A percentile compares a stretch with the other conserved stretches of the same genome.
These are phyloP conservation scores for Oligia latruncula DNA, from an alignment of 2,888 invertebrate species.

Conservation along the genomic window DNA sequence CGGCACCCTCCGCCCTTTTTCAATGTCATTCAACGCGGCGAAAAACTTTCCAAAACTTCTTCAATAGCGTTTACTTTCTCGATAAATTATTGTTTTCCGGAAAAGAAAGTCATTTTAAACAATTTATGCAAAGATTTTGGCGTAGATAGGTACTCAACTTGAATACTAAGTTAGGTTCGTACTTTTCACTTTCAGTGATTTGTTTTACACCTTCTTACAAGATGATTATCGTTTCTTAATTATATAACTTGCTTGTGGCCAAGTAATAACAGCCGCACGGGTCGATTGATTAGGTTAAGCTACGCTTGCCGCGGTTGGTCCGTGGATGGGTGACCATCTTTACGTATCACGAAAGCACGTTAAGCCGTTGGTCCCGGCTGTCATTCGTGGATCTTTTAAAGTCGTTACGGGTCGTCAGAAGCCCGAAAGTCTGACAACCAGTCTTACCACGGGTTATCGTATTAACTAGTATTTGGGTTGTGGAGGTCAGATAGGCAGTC, in stretches of 20 bases:
- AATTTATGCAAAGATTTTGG: constrained; percentile 37
- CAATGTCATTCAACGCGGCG: constrained; percentile 73
- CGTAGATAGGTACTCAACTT: constrained; percentile 7
- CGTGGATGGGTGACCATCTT: no score
- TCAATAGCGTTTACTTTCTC: constrained; percentile 50
- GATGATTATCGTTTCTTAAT: constrained; percentile 4
- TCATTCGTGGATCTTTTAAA: no score
- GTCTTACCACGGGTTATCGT: no score
- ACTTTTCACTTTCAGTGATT: constrained; percentile 12
- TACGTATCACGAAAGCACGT: no score
- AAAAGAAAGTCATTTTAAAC: constrained; percentile 47
- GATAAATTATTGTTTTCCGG: constrained; percentile 50
- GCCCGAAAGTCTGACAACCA: no score
- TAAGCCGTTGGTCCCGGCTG: no score
- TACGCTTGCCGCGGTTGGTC: no score
- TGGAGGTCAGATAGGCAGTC: no score
- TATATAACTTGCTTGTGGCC: background rate
- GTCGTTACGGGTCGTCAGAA: no score
- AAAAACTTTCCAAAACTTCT: constrained; percentile 61
- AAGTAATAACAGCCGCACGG: no score
- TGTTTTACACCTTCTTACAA: constrained; percentile 7
- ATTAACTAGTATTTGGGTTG: no score
- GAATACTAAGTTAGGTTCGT: constrained; percentile 28
- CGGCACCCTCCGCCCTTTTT: constrained; percentile 75
- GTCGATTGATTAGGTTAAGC: no score